These are phyloP conservation scores for Bolinopsis microptera DNA, from an alignment of 37 sponge, comb jelly and placozoan species.

Conservation along the genomic window DNA sequence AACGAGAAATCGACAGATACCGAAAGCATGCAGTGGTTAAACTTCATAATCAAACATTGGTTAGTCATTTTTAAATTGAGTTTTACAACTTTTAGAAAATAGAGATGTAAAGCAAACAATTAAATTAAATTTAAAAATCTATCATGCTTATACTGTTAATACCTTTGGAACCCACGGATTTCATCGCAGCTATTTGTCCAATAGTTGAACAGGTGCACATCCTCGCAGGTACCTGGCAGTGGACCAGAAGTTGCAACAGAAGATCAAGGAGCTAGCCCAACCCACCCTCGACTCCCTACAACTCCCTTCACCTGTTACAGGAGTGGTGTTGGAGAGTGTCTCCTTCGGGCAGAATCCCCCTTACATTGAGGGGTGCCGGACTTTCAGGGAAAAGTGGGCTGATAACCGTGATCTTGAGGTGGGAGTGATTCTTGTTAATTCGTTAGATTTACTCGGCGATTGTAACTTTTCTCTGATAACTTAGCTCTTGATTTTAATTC, in stretches of 20 bases:
- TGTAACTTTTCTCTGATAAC: neutral
- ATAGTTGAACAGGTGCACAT: no score
- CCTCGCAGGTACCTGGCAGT: constrained; percentile 48
- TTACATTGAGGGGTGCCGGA: neutral
- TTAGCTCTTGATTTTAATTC: neutral
- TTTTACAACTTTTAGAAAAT: neutral
- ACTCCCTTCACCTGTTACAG: constrained; percentile 31
- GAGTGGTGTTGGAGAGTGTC: neutral
- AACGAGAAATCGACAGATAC: neutral
- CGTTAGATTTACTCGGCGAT: neutral
- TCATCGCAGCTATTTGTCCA: no score
- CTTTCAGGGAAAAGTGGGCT: neutral
- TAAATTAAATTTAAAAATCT: neutral
- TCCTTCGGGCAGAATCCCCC: constrained; percentile 49
- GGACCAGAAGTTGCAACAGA: neutral
- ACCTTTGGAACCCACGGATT: neutral
- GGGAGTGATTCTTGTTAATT: neutral
- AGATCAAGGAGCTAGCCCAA: neutral
- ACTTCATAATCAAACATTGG: constrained; percentile 58
- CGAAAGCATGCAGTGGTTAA: neutral
- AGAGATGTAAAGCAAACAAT: neutral
- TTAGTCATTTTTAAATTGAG: neutral
- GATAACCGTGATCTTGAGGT: constrained; percentile 1
- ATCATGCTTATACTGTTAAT: neutral
- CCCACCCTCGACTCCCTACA: constrained; percentile 5